phyloP scores from a whole-genome alignment of 1,140 invertebrate genomes.

The Delia radicum region DNA sequence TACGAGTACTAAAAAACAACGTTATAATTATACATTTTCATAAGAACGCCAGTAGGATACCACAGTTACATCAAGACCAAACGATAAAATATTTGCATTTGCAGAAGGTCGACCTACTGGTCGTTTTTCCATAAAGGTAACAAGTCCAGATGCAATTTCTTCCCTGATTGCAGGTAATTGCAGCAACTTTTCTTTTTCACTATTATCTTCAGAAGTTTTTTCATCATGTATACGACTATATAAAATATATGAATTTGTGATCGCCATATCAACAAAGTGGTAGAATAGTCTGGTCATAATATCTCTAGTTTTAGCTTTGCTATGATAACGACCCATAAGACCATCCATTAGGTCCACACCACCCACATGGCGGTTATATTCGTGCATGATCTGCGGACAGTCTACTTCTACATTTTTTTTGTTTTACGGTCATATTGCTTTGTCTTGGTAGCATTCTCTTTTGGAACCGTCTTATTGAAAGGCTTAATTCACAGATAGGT shows the following conservation, averaged over 20 bases:
- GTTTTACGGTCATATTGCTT: constrained; percentile 27
- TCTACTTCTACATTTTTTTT: constrained; percentile 49
- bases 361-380: constrained; percentile 59
- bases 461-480: background rate
- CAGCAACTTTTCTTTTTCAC: too few relatives aligned
- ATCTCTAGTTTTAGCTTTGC: constrained; percentile 52
- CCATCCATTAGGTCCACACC: constrained; percentile 56
- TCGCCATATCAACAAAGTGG: constrained; percentile 54
- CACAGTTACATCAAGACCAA: too few relatives aligned
- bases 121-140: too few relatives aligned
- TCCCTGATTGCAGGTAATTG: too few relatives aligned
- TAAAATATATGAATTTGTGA: background rate
- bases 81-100: too few relatives aligned
- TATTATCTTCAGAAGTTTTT: too few relatives aligned
- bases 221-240: background rate
- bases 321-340: constrained; percentile 54
- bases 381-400: constrained; percentile 54
- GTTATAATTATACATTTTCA: too few relatives aligned
- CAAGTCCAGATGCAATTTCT: too few relatives aligned
- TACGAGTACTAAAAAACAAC: too few relatives aligned
- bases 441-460: background rate
- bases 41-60: too few relatives aligned
- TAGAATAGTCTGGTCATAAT: constrained; percentile 55
- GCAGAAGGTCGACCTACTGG: too few relatives aligned
- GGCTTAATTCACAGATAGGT: constrained; percentile 50